Evolutionary conservation across 2,888 invertebrate genomes (phyloP).

Genomic region (Platycheirus rosarum): DNA sequence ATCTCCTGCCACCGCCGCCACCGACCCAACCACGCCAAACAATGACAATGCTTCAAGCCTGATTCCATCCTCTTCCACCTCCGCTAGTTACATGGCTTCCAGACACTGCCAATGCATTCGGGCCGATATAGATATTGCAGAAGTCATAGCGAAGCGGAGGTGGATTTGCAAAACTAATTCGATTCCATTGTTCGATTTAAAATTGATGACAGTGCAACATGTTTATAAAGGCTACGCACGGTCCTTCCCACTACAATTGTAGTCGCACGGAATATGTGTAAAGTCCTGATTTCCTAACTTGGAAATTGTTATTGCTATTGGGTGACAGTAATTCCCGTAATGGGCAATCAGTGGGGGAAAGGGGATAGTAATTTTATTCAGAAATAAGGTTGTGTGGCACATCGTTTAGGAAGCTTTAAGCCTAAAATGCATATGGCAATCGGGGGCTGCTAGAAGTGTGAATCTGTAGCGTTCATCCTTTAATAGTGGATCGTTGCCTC

Average conservation of each 20-base stretch:
- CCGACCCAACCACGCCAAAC: slow-evolving; percentile 18
- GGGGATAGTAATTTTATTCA: slow-evolving; percentile 34
- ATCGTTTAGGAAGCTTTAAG: slow-evolving; percentile 58
- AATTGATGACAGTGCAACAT: slow-evolving; percentile 73
- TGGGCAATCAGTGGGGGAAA: slow-evolving; percentile 30
- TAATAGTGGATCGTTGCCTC: slow-evolving; percentile 25
- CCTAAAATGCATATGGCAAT: slow-evolving; percentile 46
- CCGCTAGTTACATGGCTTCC: slow-evolving; percentile 19
- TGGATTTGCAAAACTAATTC: slow-evolving; percentile 73
- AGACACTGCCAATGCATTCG: slow-evolving; percentile 21
- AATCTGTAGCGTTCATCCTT: slow-evolving; percentile 47
- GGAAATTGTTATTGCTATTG: slow-evolving; percentile 65
- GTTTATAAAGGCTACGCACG: slow-evolving; percentile 52
- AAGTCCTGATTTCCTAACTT: slow-evolving; percentile 64
- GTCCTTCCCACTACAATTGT: slow-evolving; percentile 13
- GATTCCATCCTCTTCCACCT: slow-evolving; percentile 3
- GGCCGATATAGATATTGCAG: slow-evolving; percentile 39
- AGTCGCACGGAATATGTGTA: slow-evolving; percentile 6
- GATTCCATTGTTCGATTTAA: slow-evolving; percentile 74
- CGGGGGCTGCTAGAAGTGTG: slow-evolving; percentile 48
- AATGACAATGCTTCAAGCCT: slow-evolving; percentile 44
- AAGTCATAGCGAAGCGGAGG: slow-evolving; percentile 53
- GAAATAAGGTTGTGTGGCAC: slow-evolving; percentile 37
- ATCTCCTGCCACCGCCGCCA: background rate
- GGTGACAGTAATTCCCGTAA: slow-evolving; percentile 71